Evolutionary conservation across 2,113 vertebrate genomes (phyloP), one percentile per base, ranked within the genome.

Genomic region (Neogobius melanostomus): DNA sequence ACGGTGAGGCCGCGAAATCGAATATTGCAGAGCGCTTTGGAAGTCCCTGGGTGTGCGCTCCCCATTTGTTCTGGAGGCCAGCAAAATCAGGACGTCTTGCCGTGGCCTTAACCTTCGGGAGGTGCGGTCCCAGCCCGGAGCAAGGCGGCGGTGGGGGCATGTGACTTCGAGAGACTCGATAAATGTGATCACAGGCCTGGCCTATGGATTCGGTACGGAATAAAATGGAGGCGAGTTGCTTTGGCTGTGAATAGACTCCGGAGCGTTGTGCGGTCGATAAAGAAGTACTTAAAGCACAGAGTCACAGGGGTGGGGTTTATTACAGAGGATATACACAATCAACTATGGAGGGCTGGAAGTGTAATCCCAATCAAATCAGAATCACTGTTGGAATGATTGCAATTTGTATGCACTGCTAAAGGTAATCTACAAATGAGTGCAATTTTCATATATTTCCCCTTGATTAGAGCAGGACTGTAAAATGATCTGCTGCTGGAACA

Each of bases 11-110:
- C 56, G 81, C 79, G 77, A 82, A 90, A 86, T 91, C 74, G 64
- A 91, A 88, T 84, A 83, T 82, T 54, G 74, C 80, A 73, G 52
- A 82, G 69, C 85, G 74, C 81, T 80, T 83, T 79, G 69, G 85
- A 88, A 72, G 54, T 74, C 83, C 75, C 76, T 64, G 1, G 62
- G 79, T 51, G 64, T 75, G 78, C 72, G 82, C 77, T 85, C 78
- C 28, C 72, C 69, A 75, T 89, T 91, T 89, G 85, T 87, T 89
- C 74, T 79, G 16, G 44, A 47, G 65, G 71, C 75, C 78, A 74
- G 72, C 80, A 86, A 86, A 36, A 91, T 89, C 79, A 89, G 84
- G 17, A 36, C 75, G 71, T 76, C 82, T 87, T 86, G 85, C 81
- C 79, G 72, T 86, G 80, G 75, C 78, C 74, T 85, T 82, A 81